Conservation (phyloP, 2,797 vertebrate species). For the Falco columbarius region DNA sequence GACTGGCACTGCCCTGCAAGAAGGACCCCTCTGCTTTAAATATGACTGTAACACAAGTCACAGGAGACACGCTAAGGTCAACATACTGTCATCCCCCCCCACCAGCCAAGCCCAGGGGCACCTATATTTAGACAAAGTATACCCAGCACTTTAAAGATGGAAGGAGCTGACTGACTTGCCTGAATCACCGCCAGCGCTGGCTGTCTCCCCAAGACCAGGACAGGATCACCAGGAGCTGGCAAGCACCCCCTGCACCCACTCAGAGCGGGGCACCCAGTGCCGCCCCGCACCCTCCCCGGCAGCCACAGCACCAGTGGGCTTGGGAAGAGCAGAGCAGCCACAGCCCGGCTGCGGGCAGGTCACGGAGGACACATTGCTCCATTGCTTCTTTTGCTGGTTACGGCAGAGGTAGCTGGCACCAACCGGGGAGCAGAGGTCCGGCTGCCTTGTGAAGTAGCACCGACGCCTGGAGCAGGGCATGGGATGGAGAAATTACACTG, state of each 20-base stretch:
- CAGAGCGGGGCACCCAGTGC: background rate
- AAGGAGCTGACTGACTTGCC: constrained; percentile 4
- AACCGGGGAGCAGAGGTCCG: background rate
- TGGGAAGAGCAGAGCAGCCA: background rate
- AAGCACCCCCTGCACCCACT: rapidly evolving
- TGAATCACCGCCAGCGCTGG: background rate
- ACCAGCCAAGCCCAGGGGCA: constrained; percentile 79
- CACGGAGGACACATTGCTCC: rapidly evolving
- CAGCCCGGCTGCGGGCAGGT: background rate
- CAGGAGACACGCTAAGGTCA: constrained; percentile 72
- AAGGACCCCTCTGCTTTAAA: constrained; percentile 37
- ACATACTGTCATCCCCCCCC: constrained; percentile 72
- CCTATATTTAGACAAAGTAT: constrained; percentile 78
- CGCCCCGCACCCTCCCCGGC: background rate
- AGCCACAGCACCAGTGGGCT: background rate
- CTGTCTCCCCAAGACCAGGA: background rate
- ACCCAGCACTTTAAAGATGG: constrained; percentile 47
- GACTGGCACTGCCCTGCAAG: background rate
- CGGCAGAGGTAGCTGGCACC: background rate
- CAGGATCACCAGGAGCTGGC: background rate
- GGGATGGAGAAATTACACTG: background rate
- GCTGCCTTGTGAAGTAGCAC: background rate
- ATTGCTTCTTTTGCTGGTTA: background rate
- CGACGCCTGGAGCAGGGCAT: rapidly evolving
- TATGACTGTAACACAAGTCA: constrained; percentile 75